Conservation (phyloP, 2,888 invertebrate genomes). For the Aelia acuminata region DNA sequence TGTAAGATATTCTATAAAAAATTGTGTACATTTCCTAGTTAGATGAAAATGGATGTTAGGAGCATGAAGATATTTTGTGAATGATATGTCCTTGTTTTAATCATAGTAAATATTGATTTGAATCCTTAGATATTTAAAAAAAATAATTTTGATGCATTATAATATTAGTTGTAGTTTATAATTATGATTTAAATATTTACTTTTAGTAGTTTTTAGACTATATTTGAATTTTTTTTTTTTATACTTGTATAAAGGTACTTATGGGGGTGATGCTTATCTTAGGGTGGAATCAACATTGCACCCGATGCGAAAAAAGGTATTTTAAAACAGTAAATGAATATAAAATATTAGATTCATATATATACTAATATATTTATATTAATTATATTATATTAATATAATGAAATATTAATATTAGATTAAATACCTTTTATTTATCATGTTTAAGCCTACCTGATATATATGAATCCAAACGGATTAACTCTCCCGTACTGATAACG, state of each 20-base stretch:
- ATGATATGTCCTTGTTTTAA: not conserved
- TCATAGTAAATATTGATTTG: not conserved
- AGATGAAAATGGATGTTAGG: not conserved
- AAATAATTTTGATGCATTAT: not conserved
- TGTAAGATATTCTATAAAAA: not conserved
- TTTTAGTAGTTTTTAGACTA: not conserved
- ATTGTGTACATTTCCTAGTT: not conserved
- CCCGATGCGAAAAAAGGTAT: too few relatives aligned
- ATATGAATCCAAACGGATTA: too few relatives aligned
- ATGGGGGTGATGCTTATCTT: not conserved
- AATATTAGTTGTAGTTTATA: not conserved
- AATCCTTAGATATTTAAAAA: not conserved
- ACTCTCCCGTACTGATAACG: too few relatives aligned
- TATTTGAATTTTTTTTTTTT: not conserved
- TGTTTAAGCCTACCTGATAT: too few relatives aligned
- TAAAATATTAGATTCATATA: too few relatives aligned
- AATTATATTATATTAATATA: too few relatives aligned
- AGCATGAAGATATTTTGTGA: slow-evolving; percentile 7
- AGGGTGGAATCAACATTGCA: not conserved
- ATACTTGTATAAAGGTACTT: not conserved
- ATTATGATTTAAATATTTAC: not conserved
- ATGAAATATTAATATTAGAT: too few relatives aligned
- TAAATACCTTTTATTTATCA: too few relatives aligned
- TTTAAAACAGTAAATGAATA: too few relatives aligned
- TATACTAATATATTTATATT: too few relatives aligned